Evolutionary conservation across 2,888 invertebrate species (phyloP), one percentile per base, ranked within the genome.

Genomic region (Stegana nigrithorax): DNA sequence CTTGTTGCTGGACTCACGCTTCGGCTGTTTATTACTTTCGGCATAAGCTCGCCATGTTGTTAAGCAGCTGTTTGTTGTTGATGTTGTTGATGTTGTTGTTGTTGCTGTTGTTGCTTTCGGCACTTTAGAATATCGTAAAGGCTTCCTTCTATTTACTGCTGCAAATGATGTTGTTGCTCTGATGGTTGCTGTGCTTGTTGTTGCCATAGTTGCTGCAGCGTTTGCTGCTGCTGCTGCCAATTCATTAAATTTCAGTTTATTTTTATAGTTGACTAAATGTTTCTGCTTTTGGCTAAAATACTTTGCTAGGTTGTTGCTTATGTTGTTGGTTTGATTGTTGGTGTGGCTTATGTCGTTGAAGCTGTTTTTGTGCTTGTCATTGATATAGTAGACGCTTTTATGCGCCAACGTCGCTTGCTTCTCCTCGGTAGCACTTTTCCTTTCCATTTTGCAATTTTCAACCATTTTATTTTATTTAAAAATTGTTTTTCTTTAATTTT

Each of bases 231-330:
- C 7, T 45, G 19, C 4, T 42, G 17, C 10, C 14, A 21, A 32
- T 29, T 53, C 32, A 27, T 27, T 21, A 19, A 70, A 65, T 70
- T 70, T 70, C 70, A 70, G 70, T 27, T 72, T 70, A 5, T 67
- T 72, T 60, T 69, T 70, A 23, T 50, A 50, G 14, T 50, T 50
- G 50, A 25, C 4, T 26, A 50, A 50, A 50, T 27, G 53, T 36
- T 65, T 63, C 32, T 64, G 29, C 56, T 59, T 42, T 57, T 60
- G 62, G 14, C 26, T n/a, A 50, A 50, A 50, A n/a, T 50, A 14
- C n/a, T 50, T 50, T 23, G 8, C 50, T 26, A 50, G 12, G n/a
- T 50, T 26, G 8, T n/a, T 47, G 23, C 10, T 47, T 3, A 6
- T 25, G 23, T 25, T 47, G 2, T 23, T 47, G 23, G 21, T 21